Evolutionary conservation across 2,888 invertebrate species (phyloP), one percentile per base, ranked within the genome.

Genomic region (Cotesia congregata): DNA sequence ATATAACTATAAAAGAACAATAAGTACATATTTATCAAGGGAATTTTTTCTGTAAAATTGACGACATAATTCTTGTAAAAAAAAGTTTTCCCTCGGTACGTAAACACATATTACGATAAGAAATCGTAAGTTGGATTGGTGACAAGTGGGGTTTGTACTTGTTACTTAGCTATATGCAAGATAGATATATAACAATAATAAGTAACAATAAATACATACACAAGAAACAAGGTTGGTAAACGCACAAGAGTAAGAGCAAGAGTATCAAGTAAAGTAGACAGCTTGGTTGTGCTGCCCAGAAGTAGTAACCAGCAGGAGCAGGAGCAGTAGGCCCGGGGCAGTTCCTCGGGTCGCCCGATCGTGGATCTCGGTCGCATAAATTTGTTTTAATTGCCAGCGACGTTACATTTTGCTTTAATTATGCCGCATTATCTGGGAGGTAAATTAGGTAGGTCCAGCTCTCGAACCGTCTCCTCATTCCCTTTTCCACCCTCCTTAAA

Each of bases 321-420:
- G 82, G 80, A 82, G 82, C 80, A 83, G 70, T 68, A 73, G 78
- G 83, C 74, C 71, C 77, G 77, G 74, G 80, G 82, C 83, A 83
- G 82, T 83, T 80, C 83, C 82, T 84, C 83, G 85, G 83, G 82
- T 82, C 85, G 83, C 82, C 87, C 87, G 89, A 89, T 89, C 89
- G 88, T 88, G 88, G 88, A 89, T 89, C 89, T 89, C 86, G 88
- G 88, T 89, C 89, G 89, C 89, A 89, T 89, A 89, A 89, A 89
- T 89, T 89, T 89, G 89, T 89, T 89, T 89, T 89, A 89, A 89
- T 89, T 89, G 89, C 89, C 89, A 89, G 88, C 88, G 89, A 89
- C 89, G 89, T 89, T 89, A 88, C 89, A 89, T 89, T 89, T 89
- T 89, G 89, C 89, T 89, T 89, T 89, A 89, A 89, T 89, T 89